Conservation (phyloP, 2,888 invertebrate genomes). For the Drosophila kanekoi region DNA sequence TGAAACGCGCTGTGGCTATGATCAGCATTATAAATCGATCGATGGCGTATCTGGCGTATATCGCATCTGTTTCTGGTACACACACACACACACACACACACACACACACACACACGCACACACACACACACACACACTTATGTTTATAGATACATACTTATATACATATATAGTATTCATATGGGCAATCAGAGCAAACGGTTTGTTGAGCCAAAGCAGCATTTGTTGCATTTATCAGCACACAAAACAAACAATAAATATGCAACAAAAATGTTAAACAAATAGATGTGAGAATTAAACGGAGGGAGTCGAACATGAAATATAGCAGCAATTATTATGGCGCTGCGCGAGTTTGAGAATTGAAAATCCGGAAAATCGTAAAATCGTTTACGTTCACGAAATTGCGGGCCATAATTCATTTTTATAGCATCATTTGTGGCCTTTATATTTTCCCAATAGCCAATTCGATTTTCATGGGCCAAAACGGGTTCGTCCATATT, state of each 20-base stretch:
- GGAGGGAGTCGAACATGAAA: neutral
- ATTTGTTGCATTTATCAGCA: slow-evolving; percentile 39
- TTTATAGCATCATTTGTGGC: slow-evolving; percentile 46
- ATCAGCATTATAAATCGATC: slow-evolving; percentile 48
- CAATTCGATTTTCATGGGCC: neutral
- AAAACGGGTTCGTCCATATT: no score
- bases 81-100: neutral
- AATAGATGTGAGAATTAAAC: neutral
- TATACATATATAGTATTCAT: neutral
- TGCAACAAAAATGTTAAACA: slow-evolving; percentile 34
- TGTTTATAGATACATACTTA: neutral
- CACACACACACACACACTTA: neutral
- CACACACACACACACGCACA: neutral
- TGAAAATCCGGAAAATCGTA: slow-evolving; percentile 39
- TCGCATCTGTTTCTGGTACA: slow-evolving; percentile 26
- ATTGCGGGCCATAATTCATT: slow-evolving; percentile 56
- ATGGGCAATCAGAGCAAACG: slow-evolving; percentile 13
- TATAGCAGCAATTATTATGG: neutral
- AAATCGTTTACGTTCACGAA: slow-evolving; percentile 34
- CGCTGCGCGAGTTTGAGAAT: neutral
- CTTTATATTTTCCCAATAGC: slow-evolving; percentile 14
- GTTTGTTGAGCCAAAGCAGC: slow-evolving; percentile 30
- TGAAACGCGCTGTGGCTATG: no score
- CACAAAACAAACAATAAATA: slow-evolving; percentile 35
- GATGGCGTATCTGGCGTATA: slow-evolving; percentile 27